These are phyloP conservation scores for Euthynnus affinis DNA, from an alignment of 2,797 vertebrate species.

Conservation along the genomic window DNA sequence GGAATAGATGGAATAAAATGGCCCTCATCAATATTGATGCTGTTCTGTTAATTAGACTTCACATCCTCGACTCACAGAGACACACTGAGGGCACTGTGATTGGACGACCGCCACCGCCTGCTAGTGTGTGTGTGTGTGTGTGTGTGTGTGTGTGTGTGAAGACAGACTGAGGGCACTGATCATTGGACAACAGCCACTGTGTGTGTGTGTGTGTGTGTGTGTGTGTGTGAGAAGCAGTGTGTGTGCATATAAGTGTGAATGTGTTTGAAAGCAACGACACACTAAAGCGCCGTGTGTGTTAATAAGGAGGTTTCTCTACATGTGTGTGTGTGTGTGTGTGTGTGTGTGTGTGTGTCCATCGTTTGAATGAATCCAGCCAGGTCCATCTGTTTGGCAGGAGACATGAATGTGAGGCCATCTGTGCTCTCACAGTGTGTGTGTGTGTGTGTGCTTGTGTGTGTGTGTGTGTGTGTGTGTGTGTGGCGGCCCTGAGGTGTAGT, in stretches of 20 bases:
- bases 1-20: slow-evolving; percentile 78
- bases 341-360: slow-evolving; percentile 61
- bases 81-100: slow-evolving; percentile 71
- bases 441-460: slow-evolving; percentile 49
- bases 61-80: slow-evolving; percentile 75
- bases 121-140: slow-evolving; percentile 25
- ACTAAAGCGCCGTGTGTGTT: slow-evolving; percentile 25
- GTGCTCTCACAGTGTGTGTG: slow-evolving; percentile 64
- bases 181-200: slow-evolving; percentile 39
- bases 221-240: slow-evolving; percentile 54
- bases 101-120: slow-evolving; percentile 68
- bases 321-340: slow-evolving; percentile 40
- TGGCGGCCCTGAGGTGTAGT: slow-evolving; percentile 68
- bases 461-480: slow-evolving; percentile 51
- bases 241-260: slow-evolving; percentile 56
- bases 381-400: slow-evolving; percentile 83
- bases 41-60: slow-evolving; percentile 83
- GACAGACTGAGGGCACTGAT: slow-evolving; percentile 73
- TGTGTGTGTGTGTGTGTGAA: slow-evolving; percentile 54
- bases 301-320: slow-evolving; percentile 58
- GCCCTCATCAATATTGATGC: slow-evolving; percentile 84
- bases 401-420: slow-evolving; percentile 81
- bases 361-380: slow-evolving; percentile 79
- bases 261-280: slow-evolving; percentile 50
- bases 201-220: slow-evolving; percentile 57